phyloP scores from a whole-genome alignment of 2,113 vertebrate species.

The Diglossa brunneiventris region DNA sequence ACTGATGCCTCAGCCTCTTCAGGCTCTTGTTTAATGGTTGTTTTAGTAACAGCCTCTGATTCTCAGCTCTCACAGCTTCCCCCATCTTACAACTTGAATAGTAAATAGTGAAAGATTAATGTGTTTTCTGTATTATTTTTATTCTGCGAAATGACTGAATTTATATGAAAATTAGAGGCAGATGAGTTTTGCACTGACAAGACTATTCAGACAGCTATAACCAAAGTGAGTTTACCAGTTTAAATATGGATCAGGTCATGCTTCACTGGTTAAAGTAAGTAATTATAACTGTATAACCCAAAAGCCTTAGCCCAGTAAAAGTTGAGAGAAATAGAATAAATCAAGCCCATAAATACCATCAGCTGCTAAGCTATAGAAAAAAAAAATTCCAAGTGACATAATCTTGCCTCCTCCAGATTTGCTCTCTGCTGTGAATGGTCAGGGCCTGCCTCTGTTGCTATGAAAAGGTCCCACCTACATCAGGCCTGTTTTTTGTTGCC shows the following conservation, averaged over 20 bases:
- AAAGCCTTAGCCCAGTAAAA: background rate
- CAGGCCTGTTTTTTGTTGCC: background rate
- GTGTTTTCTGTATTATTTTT: background rate
- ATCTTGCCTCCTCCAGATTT: background rate
- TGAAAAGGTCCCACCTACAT: background rate
- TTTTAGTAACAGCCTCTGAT: background rate
- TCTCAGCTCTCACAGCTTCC: background rate
- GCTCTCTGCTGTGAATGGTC: background rate
- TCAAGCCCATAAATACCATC: background rate
- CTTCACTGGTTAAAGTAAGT: background rate
- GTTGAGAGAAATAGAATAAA: background rate
- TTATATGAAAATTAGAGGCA: background rate
- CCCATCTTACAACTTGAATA: background rate
- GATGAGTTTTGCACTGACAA: background rate
- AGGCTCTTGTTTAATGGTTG: background rate
- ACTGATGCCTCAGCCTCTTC: background rate
- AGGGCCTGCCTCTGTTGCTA: background rate
- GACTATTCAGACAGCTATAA: background rate
- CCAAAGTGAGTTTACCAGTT: background rate
- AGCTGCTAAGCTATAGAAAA: background rate
- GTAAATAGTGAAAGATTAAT: background rate
- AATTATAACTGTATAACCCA: background rate
- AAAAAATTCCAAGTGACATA: background rate
- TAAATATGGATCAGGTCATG: background rate
- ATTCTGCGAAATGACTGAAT: background rate